A percentile compares a stretch with the other conserved stretches of the same genome.
Evolutionary conservation across 2,113 vertebrate genomes (phyloP).

Genomic region (Coracopsis vasa): DNA sequence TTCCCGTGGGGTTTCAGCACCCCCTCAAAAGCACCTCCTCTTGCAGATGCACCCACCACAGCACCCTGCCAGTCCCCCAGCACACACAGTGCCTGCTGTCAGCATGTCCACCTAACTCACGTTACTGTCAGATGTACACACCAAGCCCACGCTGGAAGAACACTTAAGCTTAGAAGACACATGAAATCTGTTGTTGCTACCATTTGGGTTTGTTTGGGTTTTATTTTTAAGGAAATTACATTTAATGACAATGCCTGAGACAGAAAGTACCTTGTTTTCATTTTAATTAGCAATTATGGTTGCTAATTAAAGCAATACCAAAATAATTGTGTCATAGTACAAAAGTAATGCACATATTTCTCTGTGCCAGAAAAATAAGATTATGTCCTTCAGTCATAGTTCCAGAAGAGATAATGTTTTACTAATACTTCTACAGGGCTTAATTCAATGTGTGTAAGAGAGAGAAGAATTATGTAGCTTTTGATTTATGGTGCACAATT

Average conservation of each 20-base stretch:
- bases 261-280: background rate
- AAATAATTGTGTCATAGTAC: conserved; percentile 5
- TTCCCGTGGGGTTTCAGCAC: background rate
- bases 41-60: fast-evolving
- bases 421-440: background rate
- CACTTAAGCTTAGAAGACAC: background rate
- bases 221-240: background rate
- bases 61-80: background rate
- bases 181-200: background rate
- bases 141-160: fast-evolving
- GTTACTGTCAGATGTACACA: fast-evolving
- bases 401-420: background rate
- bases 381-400: background rate
- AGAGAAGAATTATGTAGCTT: background rate
- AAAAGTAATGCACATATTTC: background rate
- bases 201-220: background rate
- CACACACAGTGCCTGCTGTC: background rate
- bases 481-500: background rate
- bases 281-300: background rate
- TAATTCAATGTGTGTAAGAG: background rate
- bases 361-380: background rate
- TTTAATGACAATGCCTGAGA: background rate
- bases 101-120: fast-evolving
- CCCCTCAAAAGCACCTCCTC: background rate
- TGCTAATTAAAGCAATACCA: conserved; percentile 17